Evolutionary conservation across 2,113 vertebrate species (phyloP), one percentile per base, ranked within the genome.

Genomic region (Mustela lutreola): DNA sequence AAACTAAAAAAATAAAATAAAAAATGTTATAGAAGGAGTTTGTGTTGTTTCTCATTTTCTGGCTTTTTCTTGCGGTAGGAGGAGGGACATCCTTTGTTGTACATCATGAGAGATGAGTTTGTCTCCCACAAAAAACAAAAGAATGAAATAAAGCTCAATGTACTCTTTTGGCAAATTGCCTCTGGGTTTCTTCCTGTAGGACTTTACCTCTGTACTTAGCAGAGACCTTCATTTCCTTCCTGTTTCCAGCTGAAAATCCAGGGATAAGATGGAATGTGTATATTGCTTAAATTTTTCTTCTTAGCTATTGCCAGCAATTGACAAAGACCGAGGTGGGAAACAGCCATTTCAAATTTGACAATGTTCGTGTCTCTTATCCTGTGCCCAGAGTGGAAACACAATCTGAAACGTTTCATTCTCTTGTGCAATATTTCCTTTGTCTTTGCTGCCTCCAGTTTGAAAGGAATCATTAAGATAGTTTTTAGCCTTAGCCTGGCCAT

Each of bases 391-490:
- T 89, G 65, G 42, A 96, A 96, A 89, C 28, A 84, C 92, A 96
- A 91, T 89, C 70, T 88, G 89, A 96, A 96, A 70, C 70, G 76
- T 95, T 95, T 92, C 86, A 90, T 97, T 97, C 87, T 84, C 92
- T 97, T 97, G 91, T 82, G 71, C 76, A 98, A 83, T 94, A 93
- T 91, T 97, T 95, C 78, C 63, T 63, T 92, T 94, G 67, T 96
- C 67, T 95, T 36, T 56, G 75, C 89, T 75, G 70, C 85, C 75
- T 97, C 58, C 5, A 4, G 67, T 93, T 93, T 97, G 76, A 97
- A 97, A 94, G 81, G 88, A 65, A 53, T 93, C 83, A 78, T 96
- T 94, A 97, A 96, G 92, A 81, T 48, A 60, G 75, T 91, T 78
- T 76, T 88, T 48, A 96, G 75, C 76, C 63, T 91, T 82, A 28